Evolutionary conservation across 2,888 invertebrate species (phyloP).

Genomic region (Gandaritis pyraliata): DNA sequence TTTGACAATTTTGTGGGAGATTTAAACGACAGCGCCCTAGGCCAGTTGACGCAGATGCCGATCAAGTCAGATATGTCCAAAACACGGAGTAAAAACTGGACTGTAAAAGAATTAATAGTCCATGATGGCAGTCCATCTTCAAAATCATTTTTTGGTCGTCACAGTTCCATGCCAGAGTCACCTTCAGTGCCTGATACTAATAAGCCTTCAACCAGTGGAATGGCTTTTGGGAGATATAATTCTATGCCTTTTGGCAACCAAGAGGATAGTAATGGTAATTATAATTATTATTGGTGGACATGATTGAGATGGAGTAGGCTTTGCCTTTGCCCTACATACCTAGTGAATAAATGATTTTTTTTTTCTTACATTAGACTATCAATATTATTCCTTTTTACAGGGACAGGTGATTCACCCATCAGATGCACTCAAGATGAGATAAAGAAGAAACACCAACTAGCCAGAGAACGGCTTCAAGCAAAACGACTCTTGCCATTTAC

Average conservation of each 20-base stretch:
- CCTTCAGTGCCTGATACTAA: conserved; percentile 59
- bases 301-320: too few relatives aligned
- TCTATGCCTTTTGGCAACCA: conserved; percentile 76
- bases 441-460: conserved; percentile 84
- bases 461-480: conserved; percentile 84
- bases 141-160: conserved; percentile 66
- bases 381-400: conserved; percentile 44
- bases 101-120: conserved; percentile 59
- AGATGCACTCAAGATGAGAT: conserved; percentile 85
- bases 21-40: conserved; percentile 77
- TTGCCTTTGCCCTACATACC: too few relatives aligned
- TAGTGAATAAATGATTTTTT: neutral
- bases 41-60: conserved; percentile 71
- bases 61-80: conserved; percentile 50
- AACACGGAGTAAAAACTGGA: conserved; percentile 54
- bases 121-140: conserved; percentile 65
- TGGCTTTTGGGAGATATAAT: conserved; percentile 71
- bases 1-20: conserved; percentile 76
- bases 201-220: conserved; percentile 72
- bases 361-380: neutral
- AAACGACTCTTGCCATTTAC: conserved; percentile 78
- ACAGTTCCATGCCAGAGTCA: conserved; percentile 79
- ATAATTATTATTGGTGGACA: neutral
- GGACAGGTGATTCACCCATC: conserved; percentile 67
- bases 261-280: conserved; percentile 44